Conservation (phyloP, 2,113 vertebrate species). For the Centropus bengalensis region DNA sequence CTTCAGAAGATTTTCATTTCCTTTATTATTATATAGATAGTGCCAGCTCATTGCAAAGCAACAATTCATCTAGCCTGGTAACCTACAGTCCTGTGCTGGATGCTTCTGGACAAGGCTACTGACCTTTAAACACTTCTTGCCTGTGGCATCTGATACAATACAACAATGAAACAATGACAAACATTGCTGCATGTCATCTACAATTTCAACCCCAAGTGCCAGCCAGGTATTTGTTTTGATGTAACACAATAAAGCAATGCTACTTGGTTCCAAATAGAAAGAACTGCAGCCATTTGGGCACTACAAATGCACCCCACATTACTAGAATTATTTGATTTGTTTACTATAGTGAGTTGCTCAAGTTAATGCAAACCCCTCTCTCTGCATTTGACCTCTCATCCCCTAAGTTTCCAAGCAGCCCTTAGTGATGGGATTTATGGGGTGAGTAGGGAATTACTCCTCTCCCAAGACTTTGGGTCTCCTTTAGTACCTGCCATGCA, state of each 20-base stretch:
- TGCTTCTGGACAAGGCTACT: slow-evolving; percentile 12
- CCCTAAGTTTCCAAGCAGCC: not conserved
- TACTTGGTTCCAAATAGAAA: not conserved
- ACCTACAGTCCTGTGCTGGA: not conserved
- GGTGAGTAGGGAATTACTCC: not conserved
- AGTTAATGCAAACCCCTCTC: not conserved
- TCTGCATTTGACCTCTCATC: not conserved
- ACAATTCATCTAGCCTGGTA: not conserved
- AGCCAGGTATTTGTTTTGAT: not conserved
- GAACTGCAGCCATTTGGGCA: not conserved
- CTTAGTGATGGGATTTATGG: not conserved
- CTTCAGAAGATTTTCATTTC: slow-evolving; percentile 24
- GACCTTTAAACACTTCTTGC: slow-evolving; percentile 21
- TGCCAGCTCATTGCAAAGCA: slow-evolving; percentile 22
- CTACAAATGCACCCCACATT: fast-evolving
- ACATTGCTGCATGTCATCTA: not conserved
- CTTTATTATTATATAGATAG: slow-evolving; percentile 30
- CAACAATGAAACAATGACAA: slow-evolving; percentile 18
- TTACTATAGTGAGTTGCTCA: not conserved
- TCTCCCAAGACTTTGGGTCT: not conserved
- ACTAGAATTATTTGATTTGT: not conserved
- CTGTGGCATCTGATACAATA: not conserved
- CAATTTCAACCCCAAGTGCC: not conserved
- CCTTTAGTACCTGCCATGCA: not conserved
- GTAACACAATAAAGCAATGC: not conserved